Conservation (phyloP, 2,113 vertebrate genomes). For the Phalacrocorax brasilianus region DNA sequence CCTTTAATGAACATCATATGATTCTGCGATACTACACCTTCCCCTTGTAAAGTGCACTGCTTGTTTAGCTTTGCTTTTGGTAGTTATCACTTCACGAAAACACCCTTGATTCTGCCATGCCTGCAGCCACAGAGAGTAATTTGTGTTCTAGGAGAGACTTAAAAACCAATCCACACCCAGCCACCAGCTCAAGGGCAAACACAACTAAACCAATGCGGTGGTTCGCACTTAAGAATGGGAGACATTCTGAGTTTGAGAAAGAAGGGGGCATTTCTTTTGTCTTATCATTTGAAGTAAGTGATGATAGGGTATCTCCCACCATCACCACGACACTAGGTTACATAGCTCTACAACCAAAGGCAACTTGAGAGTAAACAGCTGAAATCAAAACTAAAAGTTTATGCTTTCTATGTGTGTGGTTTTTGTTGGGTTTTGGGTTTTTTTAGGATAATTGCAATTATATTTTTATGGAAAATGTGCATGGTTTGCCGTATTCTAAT, state of each 20-base stretch:
- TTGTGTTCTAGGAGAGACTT: neutral
- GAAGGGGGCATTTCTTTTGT: neutral
- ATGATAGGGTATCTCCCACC: neutral
- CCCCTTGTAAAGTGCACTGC: neutral
- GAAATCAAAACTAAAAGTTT: neutral
- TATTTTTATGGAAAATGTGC: neutral
- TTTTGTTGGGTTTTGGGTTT: neutral
- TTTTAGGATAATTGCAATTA: neutral
- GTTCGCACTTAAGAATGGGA: neutral
- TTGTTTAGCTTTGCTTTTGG: neutral
- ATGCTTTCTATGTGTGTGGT: rapidly evolving
- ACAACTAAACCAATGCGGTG: neutral
- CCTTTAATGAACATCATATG: neutral
- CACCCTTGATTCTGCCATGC: neutral
- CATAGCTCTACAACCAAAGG: neutral
- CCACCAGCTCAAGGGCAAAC: neutral
- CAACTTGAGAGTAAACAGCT: neutral
- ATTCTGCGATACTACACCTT: neutral
- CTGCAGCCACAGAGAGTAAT: neutral
- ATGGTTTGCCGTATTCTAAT: neutral
- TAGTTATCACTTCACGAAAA: neutral
- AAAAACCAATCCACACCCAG: neutral
- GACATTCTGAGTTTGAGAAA: neutral
- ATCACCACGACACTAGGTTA: neutral
- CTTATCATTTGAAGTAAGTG: neutral